Evolutionary conservation across 2,797 vertebrate species (phyloP).

Genomic region (Carduelis carduelis): DNA sequence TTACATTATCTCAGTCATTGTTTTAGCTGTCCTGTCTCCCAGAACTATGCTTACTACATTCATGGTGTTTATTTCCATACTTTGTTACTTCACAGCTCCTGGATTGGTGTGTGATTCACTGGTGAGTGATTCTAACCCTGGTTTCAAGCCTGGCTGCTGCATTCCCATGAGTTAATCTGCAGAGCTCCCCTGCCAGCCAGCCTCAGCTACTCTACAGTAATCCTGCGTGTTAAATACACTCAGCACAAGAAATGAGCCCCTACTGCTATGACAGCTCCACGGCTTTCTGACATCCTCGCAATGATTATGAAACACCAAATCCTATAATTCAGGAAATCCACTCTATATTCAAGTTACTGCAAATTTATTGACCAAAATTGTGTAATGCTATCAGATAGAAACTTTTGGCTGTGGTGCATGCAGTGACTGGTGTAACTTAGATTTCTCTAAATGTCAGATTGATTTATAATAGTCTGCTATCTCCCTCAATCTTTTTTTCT

Average conservation of each 20-base stretch:
- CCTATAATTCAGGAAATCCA: not conserved
- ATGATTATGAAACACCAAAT: not conserved
- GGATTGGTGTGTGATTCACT: not conserved
- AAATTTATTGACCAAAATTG: not conserved
- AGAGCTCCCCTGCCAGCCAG: not conserved
- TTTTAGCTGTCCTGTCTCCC: not conserved
- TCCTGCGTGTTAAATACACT: accelerated
- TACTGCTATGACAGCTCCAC: accelerated
- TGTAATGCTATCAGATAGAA: not conserved
- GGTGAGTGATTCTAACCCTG: not conserved
- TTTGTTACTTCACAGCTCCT: not conserved
- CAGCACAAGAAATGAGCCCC: not conserved
- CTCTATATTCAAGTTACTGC: not conserved
- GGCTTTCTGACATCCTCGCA: not conserved
- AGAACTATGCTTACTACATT: not conserved
- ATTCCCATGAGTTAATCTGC: not conserved
- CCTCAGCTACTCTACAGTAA: not conserved
- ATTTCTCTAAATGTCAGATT: not conserved
- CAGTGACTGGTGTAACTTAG: not conserved
- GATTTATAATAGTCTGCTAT: not conserved
- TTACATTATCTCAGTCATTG: not conserved
- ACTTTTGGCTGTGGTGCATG: not conserved
- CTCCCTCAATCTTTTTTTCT: not conserved
- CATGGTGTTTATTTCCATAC: not conserved
- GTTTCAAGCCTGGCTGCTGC: not conserved